A percentile compares a stretch with the other conserved stretches of the same genome.
Conservation (phyloP, 2,113 vertebrate genomes). For the Paedocypris sp. region DNA sequence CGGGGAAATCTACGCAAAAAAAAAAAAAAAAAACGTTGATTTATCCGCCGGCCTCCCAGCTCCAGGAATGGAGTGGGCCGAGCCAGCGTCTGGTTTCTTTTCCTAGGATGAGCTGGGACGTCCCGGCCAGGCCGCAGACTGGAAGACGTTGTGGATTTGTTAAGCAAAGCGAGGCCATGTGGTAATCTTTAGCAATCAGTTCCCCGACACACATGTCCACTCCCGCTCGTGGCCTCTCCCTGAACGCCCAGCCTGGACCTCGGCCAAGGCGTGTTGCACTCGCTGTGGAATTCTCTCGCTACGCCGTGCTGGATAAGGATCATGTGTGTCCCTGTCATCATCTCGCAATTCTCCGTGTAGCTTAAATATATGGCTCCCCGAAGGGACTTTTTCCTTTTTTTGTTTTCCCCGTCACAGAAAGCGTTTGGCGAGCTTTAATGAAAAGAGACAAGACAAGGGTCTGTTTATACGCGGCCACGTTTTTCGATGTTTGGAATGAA, state of each 20-base stretch:
- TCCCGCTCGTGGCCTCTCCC: conserved; percentile 34
- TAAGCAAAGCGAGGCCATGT: conserved; percentile 61
- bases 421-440: background rate
- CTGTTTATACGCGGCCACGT: too few relatives aligned
- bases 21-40: conserved; percentile 46
- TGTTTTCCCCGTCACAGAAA: too few relatives aligned
- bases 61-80: conserved; percentile 37
- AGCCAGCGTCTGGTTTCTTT: conserved; percentile 41
- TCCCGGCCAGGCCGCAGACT: conserved; percentile 67
- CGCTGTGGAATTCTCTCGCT: conserved; percentile 43
- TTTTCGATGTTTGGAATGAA: too few relatives aligned
- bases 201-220: conserved; percentile 30
- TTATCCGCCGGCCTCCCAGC: conserved; percentile 45
- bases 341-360: conserved; percentile 11
- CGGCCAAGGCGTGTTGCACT: conserved; percentile 44
- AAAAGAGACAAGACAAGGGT: background rate
- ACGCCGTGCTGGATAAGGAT: conserved; percentile 21
- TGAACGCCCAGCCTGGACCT: conserved; percentile 35
- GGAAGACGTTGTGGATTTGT: conserved; percentile 60
- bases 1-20: conserved; percentile 39
- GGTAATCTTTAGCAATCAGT: conserved; percentile 66
- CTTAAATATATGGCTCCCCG: conserved; percentile 17
- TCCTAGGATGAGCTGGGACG: conserved; percentile 52
- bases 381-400: background rate
- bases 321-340: conserved; percentile 26